Base-by-base conservation (phyloP, 2,797 vertebrate genomes). In the Diglossa cyanea region DNA sequence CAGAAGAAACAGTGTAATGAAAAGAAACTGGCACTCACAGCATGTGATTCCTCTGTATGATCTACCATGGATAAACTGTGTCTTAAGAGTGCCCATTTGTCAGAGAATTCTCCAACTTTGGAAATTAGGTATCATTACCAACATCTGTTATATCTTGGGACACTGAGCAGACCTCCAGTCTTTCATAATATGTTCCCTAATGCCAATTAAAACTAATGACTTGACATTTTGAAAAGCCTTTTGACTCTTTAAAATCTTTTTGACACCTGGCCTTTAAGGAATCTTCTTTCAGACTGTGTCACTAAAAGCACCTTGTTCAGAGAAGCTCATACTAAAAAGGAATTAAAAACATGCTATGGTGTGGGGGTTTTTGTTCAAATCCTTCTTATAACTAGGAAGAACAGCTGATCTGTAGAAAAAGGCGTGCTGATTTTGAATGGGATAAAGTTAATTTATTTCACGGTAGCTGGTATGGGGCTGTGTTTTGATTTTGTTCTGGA, bases 191-290 rank as follows among this genome's bases (percentile, higher is more conserved):
- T 57, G 40, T 53, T 67, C 70, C 42, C 33, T 87, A 78, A 81
- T 60, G 47, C 58, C 87, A 91, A 87, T 90, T 89, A 87, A 84
- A 93, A 84, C 68, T 84, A 89, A 80, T 71, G 75, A 86, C 21
- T 51, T 84, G 58, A 57, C 55, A 90, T 57, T 90, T 68, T 73
- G 35, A 90, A 87, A 94, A 85, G 35, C 24, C 67, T 93, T 89
- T 85, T 93, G 82, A 72, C 67, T 85, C 85, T 30, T 68, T 30
- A 75, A 35, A 79, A 85, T 75, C 50, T 67, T 91, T 81, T 78
- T 90, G 88, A 84, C 66, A 81, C 33, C 50, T 81, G 78, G 50
- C 39, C 71, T 90, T 95, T 63, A 71, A 84, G 78, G 55, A 79
- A 63, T 79, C 45, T 76, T 65, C 60, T 81, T 89, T 89, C 63